phyloP scores from a whole-genome alignment of 1,140 invertebrate genomes.

The Aphaenogaster ashmeadi region DNA sequence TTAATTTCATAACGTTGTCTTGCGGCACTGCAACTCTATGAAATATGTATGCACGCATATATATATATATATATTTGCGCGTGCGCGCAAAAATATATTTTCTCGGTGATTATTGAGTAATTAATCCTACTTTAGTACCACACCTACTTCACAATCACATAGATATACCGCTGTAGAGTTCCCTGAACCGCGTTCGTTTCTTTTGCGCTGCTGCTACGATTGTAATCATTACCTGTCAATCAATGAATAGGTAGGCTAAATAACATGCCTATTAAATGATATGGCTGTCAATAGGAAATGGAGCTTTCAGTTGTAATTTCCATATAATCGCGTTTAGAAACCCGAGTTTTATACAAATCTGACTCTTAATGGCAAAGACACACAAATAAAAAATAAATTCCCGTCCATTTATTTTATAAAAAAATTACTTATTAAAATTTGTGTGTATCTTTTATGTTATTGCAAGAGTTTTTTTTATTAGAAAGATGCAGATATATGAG shows the following conservation, averaged over 20 bases:
- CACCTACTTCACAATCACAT: slow-evolving; percentile 26
- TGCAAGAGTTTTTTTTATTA: not conserved
- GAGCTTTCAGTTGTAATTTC: not conserved
- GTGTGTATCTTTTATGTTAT: not conserved
- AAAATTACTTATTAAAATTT: not conserved
- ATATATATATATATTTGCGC: not conserved
- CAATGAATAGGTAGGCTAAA: slow-evolving; percentile 9
- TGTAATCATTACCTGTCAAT: slow-evolving; percentile 38
- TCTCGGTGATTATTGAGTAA: slow-evolving; percentile 42
- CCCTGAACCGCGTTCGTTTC: not conserved
- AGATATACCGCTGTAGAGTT: not conserved
- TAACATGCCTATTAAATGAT: slow-evolving; percentile 2
- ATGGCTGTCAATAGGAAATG: not conserved
- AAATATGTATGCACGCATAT: slow-evolving; percentile 39
- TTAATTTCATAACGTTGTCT: slow-evolving; percentile 65
- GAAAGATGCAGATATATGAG: not conserved
- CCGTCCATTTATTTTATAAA: not conserved
- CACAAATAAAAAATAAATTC: not conserved
- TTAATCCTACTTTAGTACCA: slow-evolving; percentile 39
- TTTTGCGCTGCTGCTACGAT: not conserved
- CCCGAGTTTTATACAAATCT: not conserved
- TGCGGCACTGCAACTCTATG: slow-evolving; percentile 22
- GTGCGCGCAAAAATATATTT: slow-evolving; percentile 30
- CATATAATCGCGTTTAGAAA: slow-evolving; percentile 6
- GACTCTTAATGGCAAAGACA: not conserved